Base-by-base conservation (phyloP, 2,888 invertebrate species). In the Drosophila neotestacea region DNA sequence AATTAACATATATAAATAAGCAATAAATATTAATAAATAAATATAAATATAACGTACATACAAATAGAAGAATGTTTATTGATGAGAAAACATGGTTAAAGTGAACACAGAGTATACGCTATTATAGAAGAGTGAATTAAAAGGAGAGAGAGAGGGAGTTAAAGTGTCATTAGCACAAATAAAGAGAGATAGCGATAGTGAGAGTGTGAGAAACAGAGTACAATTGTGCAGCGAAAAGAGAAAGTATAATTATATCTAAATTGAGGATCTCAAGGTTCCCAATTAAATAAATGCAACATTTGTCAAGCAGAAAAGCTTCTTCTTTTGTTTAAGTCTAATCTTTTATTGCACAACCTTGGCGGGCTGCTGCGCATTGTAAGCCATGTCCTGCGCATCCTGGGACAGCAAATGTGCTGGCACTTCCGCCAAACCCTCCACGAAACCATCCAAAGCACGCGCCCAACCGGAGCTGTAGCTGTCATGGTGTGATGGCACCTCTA, bases 401-500 rank as follows among this genome's bases (percentile, higher is more conserved):
- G 90, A 85, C 60, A 91, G 60, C 36, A 92, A 71, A 36, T 93
- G 90, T 0, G 91, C 90, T 32, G 94, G 93, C 70, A 93, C 93
- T 55, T 93, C 93, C 9, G 93, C 93, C 83, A 94, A 91, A 48
- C 93, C 92, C 61, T 92, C 92, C 7, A 92, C 85, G 36, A 92
- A 92, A 5, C 92, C 92, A 48, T 92, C 91, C 36, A 92, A 76
- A 3, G 92, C 94, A 55, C 92, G 87, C 39, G 95, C 94, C 95
- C 95, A 95, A 42, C 95, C 95, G n/a, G 94, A 93, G 56, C 93
- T 94, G 81, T 94, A 94, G 56, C 93, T 93, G 70, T 94, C 94
- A 60, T 92, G 92, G 79, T 95, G 95, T 69, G 95, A 95, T 70
- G 95, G 95, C 83, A 96, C 95, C 3, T 96, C 95, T 36, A 96